These are phyloP conservation scores for Drosophila ambigua DNA, from an alignment of 1,140 invertebrate genomes.

Conservation along the genomic window DNA sequence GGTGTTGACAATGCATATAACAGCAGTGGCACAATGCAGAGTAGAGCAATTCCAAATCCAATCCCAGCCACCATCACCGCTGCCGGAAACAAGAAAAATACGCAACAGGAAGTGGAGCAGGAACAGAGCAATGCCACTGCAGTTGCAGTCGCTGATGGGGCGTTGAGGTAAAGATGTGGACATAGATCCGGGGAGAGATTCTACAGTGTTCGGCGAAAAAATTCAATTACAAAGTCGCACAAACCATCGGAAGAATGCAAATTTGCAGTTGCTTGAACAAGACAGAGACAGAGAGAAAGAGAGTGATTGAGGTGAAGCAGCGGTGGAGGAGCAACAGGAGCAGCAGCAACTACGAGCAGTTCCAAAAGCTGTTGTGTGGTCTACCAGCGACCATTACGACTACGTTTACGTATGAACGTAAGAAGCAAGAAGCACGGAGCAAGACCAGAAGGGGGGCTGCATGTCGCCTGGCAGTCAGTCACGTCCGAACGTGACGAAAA, in stretches of 20 bases:
- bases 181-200: background rate
- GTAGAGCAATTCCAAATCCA: constrained; percentile 55
- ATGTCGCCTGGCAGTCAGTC: constrained; percentile 71
- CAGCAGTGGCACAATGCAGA: constrained; percentile 58
- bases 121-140: constrained; percentile 1
- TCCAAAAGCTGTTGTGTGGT: constrained; percentile 58
- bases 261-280: constrained; percentile 34
- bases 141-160: background rate
- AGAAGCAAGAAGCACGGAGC: background rate
- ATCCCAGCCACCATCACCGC: constrained; percentile 24
- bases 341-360: constrained; percentile 33
- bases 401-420: constrained; percentile 40
- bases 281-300: background rate
- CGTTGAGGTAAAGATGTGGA: background rate
- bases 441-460: constrained; percentile 25
- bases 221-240: constrained; percentile 79
- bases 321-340: constrained; percentile 10
- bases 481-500: constrained; percentile 80
- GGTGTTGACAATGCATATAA: constrained; percentile 53
- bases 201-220: constrained; percentile 68
- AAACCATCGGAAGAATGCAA: constrained; percentile 71
- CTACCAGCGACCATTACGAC: constrained; percentile 53
- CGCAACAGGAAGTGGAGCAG: constrained; percentile 4
- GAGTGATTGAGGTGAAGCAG: no score
- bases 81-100: constrained; percentile 42